Evolutionary conservation across 2,113 vertebrate species (phyloP), one percentile per base, ranked within the genome.

Genomic region (Centropus bengalensis): DNA sequence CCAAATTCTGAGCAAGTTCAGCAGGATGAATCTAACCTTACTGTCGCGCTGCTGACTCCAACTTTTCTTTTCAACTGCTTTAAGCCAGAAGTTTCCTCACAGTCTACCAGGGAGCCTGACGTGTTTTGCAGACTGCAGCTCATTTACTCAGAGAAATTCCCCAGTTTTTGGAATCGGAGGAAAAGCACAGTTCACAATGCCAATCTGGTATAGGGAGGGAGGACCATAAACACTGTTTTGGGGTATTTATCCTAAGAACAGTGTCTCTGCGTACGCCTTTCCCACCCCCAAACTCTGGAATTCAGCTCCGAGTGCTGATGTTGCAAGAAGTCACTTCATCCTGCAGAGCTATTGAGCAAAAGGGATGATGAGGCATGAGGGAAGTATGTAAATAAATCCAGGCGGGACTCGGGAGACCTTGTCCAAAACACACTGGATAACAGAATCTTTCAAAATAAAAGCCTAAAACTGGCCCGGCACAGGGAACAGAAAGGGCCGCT

Each of bases 281-380:
- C 76, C 92, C 54, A 0, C 85, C 93, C 68, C 75, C 88, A 40
- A 64, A 30, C 80, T 90, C 86, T 86, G 94, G 96, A 96, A 96
- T 93, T 82, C 74, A 82, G 77, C 77, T 93, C 64, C 1, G 32
- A 27, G 44, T 42, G 88, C 51, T 56, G 88, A 90, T 96, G 90
- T 94, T 83, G 91, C 92, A 93, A 96, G 94, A 93, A 84, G 80
- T 45, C 77, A 36, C 82, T 94, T 84, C 79, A 44, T 67, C 91
- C 36, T 26, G 82, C 73, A 42, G 60, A 88, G 40, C 51, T 91
- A 52, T 51, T 94, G 82, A 91, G 76, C 45, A 79, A 91, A 94
- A 71, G 79, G 81, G 79, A 86, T 74, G 88, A 88, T 71, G n/a
- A 92, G 76, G 66, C 73, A 63, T 8, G 7, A 80, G 47, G 87